phyloP scores from a whole-genome alignment of 2,113 vertebrate genomes.

The Excalfactoria chinensis region DNA sequence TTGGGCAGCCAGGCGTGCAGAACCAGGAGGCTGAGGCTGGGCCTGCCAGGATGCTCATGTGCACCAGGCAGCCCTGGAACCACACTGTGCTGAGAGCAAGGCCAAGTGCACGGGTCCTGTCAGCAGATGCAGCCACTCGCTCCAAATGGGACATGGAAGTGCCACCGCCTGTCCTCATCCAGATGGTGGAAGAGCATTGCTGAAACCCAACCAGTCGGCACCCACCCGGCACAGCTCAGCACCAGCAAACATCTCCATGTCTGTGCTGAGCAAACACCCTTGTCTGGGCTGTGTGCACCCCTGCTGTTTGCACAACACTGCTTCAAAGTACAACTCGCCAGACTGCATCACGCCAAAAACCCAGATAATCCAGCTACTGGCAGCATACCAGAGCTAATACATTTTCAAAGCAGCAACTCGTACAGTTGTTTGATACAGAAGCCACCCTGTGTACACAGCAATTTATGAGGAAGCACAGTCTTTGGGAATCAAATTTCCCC shows the following conservation, averaged over 20 bases:
- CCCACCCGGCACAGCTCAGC: accelerated
- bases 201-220: neutral
- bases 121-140: neutral
- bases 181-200: neutral
- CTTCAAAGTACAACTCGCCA: neutral
- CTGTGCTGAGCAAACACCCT: neutral
- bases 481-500: neutral
- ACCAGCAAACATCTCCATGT: neutral
- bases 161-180: neutral
- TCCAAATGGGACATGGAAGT: neutral
- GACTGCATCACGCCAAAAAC: neutral
- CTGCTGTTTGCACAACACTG: accelerated
- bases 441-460: accelerated
- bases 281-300: neutral
- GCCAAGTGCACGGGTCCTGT: neutral
- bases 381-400: neutral
- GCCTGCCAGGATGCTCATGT: accelerated
- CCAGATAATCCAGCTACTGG: neutral
- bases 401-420: neutral
- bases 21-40: neutral
- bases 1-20: neutral
- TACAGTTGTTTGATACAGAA: neutral
- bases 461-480: neutral
- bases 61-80: neutral
- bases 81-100: neutral